These are phyloP conservation scores for Serilophus lunatus DNA, from an alignment of 2,113 vertebrate species.

Conservation along the genomic window DNA sequence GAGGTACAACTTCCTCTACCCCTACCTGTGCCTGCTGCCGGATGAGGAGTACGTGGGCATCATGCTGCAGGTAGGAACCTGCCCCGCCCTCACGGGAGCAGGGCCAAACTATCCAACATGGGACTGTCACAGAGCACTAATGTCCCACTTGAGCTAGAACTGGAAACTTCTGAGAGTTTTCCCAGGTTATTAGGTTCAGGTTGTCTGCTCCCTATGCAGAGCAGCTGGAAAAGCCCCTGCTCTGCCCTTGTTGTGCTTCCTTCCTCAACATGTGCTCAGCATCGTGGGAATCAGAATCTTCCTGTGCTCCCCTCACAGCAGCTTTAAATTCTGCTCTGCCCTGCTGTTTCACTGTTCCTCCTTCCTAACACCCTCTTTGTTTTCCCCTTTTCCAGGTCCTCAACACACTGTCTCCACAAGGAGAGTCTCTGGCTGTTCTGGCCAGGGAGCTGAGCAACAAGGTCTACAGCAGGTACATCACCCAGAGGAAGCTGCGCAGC, in stretches of 20 bases:
- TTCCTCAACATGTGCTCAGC: neutral
- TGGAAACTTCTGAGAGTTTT: neutral
- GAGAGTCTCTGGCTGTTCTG: conserved; percentile 78
- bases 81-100: neutral
- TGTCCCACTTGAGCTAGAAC: neutral
- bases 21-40: conserved; percentile 83
- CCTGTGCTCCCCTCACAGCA: neutral
- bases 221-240: neutral
- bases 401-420: conserved; percentile 77
- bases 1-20: conserved; percentile 74
- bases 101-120: rapidly evolving
- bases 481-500: conserved; percentile 71
- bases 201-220: neutral
- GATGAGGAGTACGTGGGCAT: conserved; percentile 84
- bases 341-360: neutral
- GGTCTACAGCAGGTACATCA: conserved; percentile 74
- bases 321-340: neutral
- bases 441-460: conserved; percentile 78
- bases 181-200: neutral
- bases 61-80: conserved; percentile 81
- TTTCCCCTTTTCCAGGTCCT: conserved; percentile 72
- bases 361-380: neutral
- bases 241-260: neutral
- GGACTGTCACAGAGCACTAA: neutral
- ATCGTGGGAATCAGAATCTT: neutral